These are phyloP conservation scores for Atrichornis clamosus DNA, from an alignment of 2,113 vertebrate species.

Conservation along the genomic window DNA sequence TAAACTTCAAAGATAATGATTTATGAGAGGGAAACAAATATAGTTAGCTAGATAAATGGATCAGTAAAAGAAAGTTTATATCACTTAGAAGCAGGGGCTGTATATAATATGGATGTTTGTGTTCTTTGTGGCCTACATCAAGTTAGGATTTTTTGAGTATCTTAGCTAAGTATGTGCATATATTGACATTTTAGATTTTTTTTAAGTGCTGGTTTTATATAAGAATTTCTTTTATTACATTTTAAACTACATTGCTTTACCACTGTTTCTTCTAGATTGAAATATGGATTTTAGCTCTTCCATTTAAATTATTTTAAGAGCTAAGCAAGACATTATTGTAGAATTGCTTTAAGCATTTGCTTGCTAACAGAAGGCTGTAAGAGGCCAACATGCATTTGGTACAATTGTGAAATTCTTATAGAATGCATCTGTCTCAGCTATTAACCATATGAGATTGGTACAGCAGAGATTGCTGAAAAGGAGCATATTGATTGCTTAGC, in stretches of 20 bases:
- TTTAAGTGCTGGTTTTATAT: neutral
- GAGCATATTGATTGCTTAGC: neutral
- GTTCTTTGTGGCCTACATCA: neutral
- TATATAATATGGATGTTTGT: neutral
- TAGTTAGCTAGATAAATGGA: neutral
- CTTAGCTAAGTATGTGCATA: neutral
- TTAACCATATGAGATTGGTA: neutral
- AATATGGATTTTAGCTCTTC: neutral
- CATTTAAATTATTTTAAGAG: conserved; percentile 1
- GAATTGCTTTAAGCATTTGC: neutral
- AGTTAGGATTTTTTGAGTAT: neutral
- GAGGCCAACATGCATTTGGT: neutral
- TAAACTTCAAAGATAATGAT: neutral
- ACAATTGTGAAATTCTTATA: neutral
- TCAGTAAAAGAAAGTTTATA: neutral
- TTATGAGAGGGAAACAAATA: neutral
- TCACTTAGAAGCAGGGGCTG: neutral
- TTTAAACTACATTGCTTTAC: neutral
- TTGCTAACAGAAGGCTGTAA: neutral
- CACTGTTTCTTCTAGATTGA: neutral
- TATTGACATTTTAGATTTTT: neutral
- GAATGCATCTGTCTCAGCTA: neutral
- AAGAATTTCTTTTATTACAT: neutral
- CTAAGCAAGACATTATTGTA: neutral
- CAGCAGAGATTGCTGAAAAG: neutral